Evolutionary conservation across 2,113 vertebrate species (phyloP).

Genomic region (Bubo blakistoni): DNA sequence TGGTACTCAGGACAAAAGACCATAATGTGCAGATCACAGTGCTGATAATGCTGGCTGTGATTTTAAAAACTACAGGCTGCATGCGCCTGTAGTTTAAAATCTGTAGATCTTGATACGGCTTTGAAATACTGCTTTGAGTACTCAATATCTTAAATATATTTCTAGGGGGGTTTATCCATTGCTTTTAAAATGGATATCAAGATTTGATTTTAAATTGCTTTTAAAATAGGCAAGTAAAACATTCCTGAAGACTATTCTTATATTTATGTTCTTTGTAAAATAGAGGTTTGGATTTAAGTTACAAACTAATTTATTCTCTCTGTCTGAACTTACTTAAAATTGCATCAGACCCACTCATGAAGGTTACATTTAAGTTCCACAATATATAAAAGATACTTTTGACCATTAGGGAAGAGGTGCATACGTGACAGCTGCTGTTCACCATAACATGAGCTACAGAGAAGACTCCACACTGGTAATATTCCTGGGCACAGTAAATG

Average conservation of each 20-base stretch:
- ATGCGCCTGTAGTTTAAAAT: background rate
- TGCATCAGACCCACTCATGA: background rate
- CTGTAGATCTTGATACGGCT: background rate
- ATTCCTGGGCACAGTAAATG: background rate
- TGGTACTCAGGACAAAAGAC: background rate
- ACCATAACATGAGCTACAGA: background rate
- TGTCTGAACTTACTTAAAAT: background rate
- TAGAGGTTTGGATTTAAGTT: background rate
- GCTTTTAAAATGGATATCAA: background rate
- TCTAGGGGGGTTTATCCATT: background rate
- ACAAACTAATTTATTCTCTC: background rate
- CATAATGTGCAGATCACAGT: background rate
- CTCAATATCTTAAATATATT: background rate
- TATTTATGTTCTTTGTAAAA: background rate
- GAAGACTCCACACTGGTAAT: background rate
- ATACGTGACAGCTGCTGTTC: background rate
- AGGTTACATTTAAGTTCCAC: background rate
- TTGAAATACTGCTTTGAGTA: background rate
- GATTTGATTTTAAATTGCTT: no score
- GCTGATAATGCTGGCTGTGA: background rate
- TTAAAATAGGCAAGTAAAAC: background rate
- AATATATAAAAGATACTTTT: background rate
- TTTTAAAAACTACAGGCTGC: background rate
- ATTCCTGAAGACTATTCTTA: background rate
- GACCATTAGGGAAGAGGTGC: background rate